Base-by-base conservation (phyloP, 2,113 vertebrate species). In the Agapornis roseicollis region DNA sequence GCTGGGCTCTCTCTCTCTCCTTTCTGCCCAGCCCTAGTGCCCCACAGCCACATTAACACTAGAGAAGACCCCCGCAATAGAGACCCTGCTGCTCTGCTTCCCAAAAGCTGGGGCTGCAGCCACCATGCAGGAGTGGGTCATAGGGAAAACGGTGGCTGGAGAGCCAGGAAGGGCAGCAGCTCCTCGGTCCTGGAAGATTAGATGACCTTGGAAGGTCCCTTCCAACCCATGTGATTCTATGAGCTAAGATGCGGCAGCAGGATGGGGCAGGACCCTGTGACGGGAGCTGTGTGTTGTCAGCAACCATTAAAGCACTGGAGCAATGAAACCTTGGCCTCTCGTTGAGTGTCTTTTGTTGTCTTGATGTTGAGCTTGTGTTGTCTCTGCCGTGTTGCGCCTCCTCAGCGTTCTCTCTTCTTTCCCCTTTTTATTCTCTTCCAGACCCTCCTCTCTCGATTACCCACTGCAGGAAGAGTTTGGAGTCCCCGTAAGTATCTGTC, bases 401-500 rank as follows among this genome's bases (percentile, higher is more conserved):
- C 80, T 98, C 53, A 98, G 92, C 73, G 79, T 96, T 97, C 76
- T 98, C 80, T 91, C 63, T 96, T 96, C 97, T 97, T 82, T 93
- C 77, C 88, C 92, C 85, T 79, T 81, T 93, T 80, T 90, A 88
- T 97, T 95, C 91, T 89, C 90, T 98, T 97, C 83, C 97, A 99
- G 99, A 99, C 98, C 99, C 99, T 98, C 99, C 99, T 52, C 98
- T 99, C 94, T 99, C 99, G 92, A 99, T 99, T 97, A 99, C 99
- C 89, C 99, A 99, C 98, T 99, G 99, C 98, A 99, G 99, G 98
- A 99, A 99, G 98, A 99, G 99, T 97, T 98, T 99, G 77, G 99
- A 99, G 97, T 99, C 99, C 97, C 99, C 99, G 99, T 99, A 99
- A 99, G 99, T 99, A 98, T 93, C 84, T 56, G 61, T 47, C 47